Conservation (phyloP, 30 jellyfish, hydroid and myxozoan genomes). For the Cassiopea andromeda region DNA sequence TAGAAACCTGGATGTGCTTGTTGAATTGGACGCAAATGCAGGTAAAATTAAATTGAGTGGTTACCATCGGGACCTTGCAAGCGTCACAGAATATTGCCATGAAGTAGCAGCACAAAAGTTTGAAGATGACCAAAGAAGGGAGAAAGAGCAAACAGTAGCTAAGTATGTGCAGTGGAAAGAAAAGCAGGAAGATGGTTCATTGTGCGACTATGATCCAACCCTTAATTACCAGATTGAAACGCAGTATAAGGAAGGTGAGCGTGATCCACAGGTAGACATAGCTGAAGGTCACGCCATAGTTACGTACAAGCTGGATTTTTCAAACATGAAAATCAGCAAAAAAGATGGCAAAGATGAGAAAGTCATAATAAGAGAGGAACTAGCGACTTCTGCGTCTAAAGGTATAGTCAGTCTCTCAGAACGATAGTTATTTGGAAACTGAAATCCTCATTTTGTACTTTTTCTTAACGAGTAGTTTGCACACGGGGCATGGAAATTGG, state of each 20-base stretch:
- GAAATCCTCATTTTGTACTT: background rate
- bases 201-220: conserved; percentile 19
- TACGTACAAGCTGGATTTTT: background rate
- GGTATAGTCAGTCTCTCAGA: background rate
- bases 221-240: conserved; percentile 23
- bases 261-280: background rate
- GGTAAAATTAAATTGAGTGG: conserved; percentile 33
- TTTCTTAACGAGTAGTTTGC: too few relatives aligned
- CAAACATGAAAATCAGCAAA: background rate
- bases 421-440: background rate
- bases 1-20: conserved; percentile 17
- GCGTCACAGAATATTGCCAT: background rate
- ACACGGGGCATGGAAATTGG: too few relatives aligned
- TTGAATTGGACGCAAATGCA: conserved; percentile 5
- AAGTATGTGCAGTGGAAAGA: conserved; percentile 51
- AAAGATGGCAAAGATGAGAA: background rate
- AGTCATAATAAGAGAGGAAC: conserved; percentile 22
- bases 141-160: conserved; percentile 20
- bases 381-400: background rate
- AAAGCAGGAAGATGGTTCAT: background rate
- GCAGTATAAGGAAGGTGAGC: background rate
- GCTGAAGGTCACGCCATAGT: background rate
- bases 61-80: conserved; percentile 1
- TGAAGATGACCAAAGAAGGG: background rate
- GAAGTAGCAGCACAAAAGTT: background rate